Evolutionary conservation across 1,140 invertebrate species (phyloP), one percentile per base, ranked within the genome.

Genomic region (Tetramorium parvispinum): DNA sequence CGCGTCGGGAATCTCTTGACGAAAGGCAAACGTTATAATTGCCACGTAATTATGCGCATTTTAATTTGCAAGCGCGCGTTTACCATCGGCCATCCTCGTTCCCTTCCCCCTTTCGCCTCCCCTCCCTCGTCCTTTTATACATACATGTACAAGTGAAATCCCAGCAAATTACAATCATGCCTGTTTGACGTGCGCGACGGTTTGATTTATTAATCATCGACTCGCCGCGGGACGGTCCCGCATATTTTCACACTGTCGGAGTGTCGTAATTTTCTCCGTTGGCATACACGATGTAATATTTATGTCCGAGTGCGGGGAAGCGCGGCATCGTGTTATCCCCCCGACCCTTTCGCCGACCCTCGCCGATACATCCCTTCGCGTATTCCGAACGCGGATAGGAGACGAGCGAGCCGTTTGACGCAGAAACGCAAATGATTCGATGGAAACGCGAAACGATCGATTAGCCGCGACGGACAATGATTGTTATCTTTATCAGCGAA

Each of bases 131-230:
- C 79, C 53, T 78, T 71, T 73, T 78, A 73, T 86, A 77, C 86
- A 66, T 68, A 76, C 68, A 59, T 37, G 61, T 37, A 40, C 59
- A 66, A 46, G 57, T 43, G 81, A 87, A 86, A 91, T 90, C 89
- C 82, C 89, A 86, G 89, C 91, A 90, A 92, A 91, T 90, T 91
- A 91, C 89, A 92, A 89, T 91, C 86, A 75, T 78, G 86, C 71
- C 87, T 88, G 83, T 92, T 91, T 92, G 89, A 92, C 85, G 65
- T 77, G 85, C 77, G 81, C 68, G 85, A 85, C 85, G 86, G 87
- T 93, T 93, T 92, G 92, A 93, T 92, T 92, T 93, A 93, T 93
- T 93, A 93, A 93, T 93, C 88, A 92, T 88, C 85, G 85, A 76
- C 78, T 86, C 82, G 81, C 89, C 32, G 53, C 87, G 66, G 86